Conservation (phyloP, 2,113 vertebrate genomes). For the Formicarius rufipectus region DNA sequence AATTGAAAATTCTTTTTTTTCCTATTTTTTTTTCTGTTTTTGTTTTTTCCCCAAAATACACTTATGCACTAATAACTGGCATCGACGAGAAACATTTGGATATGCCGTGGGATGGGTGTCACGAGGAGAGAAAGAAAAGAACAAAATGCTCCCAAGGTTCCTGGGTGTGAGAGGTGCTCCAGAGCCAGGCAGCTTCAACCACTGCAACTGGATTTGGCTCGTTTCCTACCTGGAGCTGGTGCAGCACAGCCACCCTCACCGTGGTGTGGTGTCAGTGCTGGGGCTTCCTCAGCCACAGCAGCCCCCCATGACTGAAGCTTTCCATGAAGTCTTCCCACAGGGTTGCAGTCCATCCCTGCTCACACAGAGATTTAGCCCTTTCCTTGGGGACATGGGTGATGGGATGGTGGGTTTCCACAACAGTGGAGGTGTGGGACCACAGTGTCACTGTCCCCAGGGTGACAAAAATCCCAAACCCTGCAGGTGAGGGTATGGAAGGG, state of each 20-base stretch:
- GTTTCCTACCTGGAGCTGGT: background rate
- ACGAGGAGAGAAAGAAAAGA: slow-evolving; percentile 36
- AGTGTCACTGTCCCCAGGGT: background rate
- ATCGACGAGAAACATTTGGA: slow-evolving; percentile 46
- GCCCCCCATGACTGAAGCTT: rapidly evolving
- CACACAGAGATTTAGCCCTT: background rate
- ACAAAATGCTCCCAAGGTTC: background rate
- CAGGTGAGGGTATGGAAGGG: rapidly evolving
- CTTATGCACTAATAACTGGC: slow-evolving; percentile 74
- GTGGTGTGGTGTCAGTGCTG: rapidly evolving
- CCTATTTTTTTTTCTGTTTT: background rate
- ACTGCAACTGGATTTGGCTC: background rate
- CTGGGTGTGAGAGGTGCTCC: background rate
- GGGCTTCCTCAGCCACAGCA: background rate
- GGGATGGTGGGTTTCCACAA: background rate
- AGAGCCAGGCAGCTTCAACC: background rate
- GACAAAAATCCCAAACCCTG: background rate
- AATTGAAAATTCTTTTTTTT: slow-evolving; percentile 63
- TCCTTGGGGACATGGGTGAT: background rate
- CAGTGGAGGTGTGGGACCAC: background rate
- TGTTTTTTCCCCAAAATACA: slow-evolving; percentile 68
- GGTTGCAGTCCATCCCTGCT: background rate
- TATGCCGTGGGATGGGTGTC: slow-evolving; percentile 16
- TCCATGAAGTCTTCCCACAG: background rate
- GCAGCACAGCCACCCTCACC: background rate